These are phyloP conservation scores for Tenthredo notha DNA, from an alignment of 2,888 invertebrate species.

Conservation along the genomic window DNA sequence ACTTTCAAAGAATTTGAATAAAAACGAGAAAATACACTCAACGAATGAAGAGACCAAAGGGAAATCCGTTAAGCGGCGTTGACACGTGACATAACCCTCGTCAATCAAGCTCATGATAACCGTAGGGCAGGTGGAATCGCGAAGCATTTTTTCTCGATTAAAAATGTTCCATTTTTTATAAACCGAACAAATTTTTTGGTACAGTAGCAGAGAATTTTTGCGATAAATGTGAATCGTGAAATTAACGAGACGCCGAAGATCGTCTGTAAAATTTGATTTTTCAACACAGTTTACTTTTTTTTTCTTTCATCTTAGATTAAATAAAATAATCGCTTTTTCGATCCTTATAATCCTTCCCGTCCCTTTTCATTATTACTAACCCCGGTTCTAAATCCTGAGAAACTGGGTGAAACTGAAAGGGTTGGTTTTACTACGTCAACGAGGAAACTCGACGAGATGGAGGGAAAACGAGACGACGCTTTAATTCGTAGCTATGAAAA, in stretches of 20 bases:
- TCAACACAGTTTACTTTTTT: not conserved
- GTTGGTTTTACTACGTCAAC: conserved; percentile 41
- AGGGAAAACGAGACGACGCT: conserved; percentile 13
- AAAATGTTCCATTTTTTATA: not conserved
- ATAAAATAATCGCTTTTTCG: not conserved
- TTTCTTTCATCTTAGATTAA: conserved; percentile 20
- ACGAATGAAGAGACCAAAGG: conserved; percentile 8
- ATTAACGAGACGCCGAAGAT: not conserved
- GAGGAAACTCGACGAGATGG: not conserved
- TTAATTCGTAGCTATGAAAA: conserved; percentile 22
- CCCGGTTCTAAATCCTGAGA: not conserved
- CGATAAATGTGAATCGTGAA: not conserved
- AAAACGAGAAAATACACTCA: conserved; percentile 35
- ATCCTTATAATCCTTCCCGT: not conserved
- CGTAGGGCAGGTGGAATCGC: not conserved
- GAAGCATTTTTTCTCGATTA: conserved; percentile 14
- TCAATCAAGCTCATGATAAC: conserved; percentile 30
- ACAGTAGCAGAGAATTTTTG: not conserved
- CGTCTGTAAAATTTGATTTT: not conserved
- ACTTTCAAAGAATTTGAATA: conserved; percentile 18
- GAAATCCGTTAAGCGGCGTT: conserved; percentile 12
- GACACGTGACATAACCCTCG: conserved; percentile 43
- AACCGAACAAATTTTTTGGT: not conserved
- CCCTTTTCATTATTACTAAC: not conserved
- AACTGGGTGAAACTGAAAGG: conserved; percentile 19